Evolutionary conservation across 2,888 invertebrate species (phyloP), one percentile per base, ranked within the genome.

Genomic region (Patella caerulea): DNA sequence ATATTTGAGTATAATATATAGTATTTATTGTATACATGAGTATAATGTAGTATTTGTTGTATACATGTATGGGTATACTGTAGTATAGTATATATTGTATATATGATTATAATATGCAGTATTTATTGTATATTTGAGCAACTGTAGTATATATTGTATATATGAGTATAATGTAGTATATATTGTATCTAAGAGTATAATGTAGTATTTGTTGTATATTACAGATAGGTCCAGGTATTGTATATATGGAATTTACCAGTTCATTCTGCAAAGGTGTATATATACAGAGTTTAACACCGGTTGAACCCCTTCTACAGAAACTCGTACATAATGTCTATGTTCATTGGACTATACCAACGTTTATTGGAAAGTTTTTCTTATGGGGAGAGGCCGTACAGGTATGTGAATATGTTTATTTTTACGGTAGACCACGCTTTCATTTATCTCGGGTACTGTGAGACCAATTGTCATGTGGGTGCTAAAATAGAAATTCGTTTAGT

Each of bases 271-370:
- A 86, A 11, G 93, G 92, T 15, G 93, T 94, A 73, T 94, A 96
- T 45, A 90, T 95, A 0, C 97, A 97, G 90, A 94, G 95, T 0
- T 95, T 97, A 2, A 96, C 95, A 0, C 97, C 97, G 0, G 86
- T 96, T 4, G 95, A 94, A 17, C 96, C 97, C 0, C 89, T 96
- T 69, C 88, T 95, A 0, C 97, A 97, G 90, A 94, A 93, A 82
- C 94, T 97, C 0, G 93, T 95, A 0, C 97, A 97, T 88, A 92
- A 95, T n/a, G 93, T 97, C 82, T 97, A 94, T 91, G 94, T 95
- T 0, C 94, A 95, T 71, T 88, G 89, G 76, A 86, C 88, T 1
- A 88, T 94, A 77, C 93, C 95, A 52, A 94, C 94, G 0, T 93
- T 94, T 0, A 92, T 95, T 11, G 94, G 94, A 0, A 94, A 94